A percentile compares a stretch with the other conserved stretches of the same genome.
Evolutionary conservation across 2,888 invertebrate genomes (phyloP).

Genomic region (Diaprepes abbreviatus): DNA sequence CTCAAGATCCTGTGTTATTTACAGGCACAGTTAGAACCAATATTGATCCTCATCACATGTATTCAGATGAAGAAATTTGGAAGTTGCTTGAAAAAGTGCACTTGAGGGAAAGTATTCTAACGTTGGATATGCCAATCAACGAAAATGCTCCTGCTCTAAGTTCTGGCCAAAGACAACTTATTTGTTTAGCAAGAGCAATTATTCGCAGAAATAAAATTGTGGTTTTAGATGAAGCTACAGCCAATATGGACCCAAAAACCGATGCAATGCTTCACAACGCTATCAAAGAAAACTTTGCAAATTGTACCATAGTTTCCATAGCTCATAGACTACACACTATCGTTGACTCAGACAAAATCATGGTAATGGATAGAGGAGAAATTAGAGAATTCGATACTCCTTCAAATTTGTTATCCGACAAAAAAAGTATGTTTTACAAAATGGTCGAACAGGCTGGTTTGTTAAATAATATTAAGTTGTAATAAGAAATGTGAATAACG

Average conservation of each 20-base stretch:
- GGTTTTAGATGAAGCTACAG: slow-evolving; percentile 80
- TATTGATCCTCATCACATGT: slow-evolving; percentile 89
- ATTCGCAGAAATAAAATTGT: slow-evolving; percentile 65
- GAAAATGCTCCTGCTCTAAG: slow-evolving; percentile 64
- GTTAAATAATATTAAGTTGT: neutral
- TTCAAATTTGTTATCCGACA: slow-evolving; percentile 72
- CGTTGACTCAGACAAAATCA: slow-evolving; percentile 84
- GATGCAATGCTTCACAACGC: slow-evolving; percentile 84
- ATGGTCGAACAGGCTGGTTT: slow-evolving; percentile 69
- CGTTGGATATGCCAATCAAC: slow-evolving; percentile 56
- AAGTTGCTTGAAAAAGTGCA: slow-evolving; percentile 85
- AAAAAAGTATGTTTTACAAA: slow-evolving; percentile 70
- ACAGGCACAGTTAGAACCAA: slow-evolving; percentile 88
- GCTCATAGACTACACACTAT: slow-evolving; percentile 88
- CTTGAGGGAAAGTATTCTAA: slow-evolving; percentile 73
- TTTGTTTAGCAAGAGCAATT: slow-evolving; percentile 77
- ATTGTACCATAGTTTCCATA: slow-evolving; percentile 86
- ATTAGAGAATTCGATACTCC: slow-evolving; percentile 85
- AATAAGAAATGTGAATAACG: no score
- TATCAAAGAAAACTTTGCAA: slow-evolving; percentile 79
- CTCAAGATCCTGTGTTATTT: slow-evolving; percentile 79
- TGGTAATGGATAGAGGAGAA: slow-evolving; percentile 84
- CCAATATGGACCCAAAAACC: slow-evolving; percentile 84
- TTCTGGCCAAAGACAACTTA: slow-evolving; percentile 74
- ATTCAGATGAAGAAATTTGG: slow-evolving; percentile 81